Base-by-base conservation (phyloP, 2,888 invertebrate genomes). In the Sarcophaga carnaria region DNA sequence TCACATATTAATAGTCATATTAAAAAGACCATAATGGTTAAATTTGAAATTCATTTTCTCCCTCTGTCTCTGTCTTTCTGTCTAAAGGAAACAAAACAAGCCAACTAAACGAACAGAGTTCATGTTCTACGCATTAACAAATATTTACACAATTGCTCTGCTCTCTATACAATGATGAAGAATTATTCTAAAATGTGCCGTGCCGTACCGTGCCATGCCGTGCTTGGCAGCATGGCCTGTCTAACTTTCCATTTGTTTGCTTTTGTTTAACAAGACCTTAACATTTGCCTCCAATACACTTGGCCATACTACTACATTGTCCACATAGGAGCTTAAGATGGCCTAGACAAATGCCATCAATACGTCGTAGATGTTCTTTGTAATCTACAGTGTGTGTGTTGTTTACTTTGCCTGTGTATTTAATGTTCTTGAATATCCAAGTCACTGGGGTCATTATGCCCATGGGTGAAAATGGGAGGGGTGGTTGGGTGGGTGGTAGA, bases 201-300 rank as follows among this genome's bases (percentile, higher is more conserved):
- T 0, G 37, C 8, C 8, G 37, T 37, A 8, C 37, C 37, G 0
- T 37, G 37, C 37, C 37, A 2, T 37, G 37, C 6, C 6, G 37
- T 37, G 10, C 8, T 37, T 64, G 37, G 54, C 22, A 25, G 8
- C 60, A 45, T 72, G 77, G 37, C 78, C 59, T 77, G 60, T 66
- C 27, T 66, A 64, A 59, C 49, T 54, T 12, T 54, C 17, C 54
- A 54, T 14, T 14, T 54, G 54, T 54, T 12, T 54, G 54, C 54
- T 20, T 59, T 59, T 69, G 12, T 47, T 59, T 20, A 69, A 69
- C 27, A 71, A 62, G 64, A 47, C 76, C 76, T 80, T 83, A 82
- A 77, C 80, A 77, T 80, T 80, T 76, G 64, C 60, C 60, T 45
- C 27, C 12, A 60, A 63, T 45, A 69, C 37, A 37, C 37, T 37